Evolutionary conservation across 2,888 invertebrate species (phyloP), one percentile per base, ranked within the genome.

Genomic region (Microplitis deprimator): DNA sequence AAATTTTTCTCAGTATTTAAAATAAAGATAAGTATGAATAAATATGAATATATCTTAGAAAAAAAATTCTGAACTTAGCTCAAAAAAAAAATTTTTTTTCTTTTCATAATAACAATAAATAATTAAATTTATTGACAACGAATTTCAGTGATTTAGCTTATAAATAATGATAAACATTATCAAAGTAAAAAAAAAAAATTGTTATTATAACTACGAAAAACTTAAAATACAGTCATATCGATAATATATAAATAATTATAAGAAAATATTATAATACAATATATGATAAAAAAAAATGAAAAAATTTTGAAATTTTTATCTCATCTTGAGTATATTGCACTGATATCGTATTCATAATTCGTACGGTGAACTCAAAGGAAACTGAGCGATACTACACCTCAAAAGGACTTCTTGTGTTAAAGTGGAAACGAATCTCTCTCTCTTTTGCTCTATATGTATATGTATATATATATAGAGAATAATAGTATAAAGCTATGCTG

Each of bases 71-170:
- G 13, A 50, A 50, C 6, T 8, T 50, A 50, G 50, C 50, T 50
- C 50, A 50, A 50, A 13, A 50, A 17, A 64, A 72, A 13, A 62
- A 29, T n/a, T 62, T 39, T 72, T 60, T 60, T 61, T 71, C n/a
- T 8, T 17, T 29, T n/a, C 38, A 60, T 20, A 41, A 10, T 39
- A 16, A 61, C 38, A 13, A 73, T 64, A 7, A 38, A 68, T n/a
- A n/a, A 39, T 67, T 13, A 13, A 67, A 39, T 38, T 13, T 38
- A 67, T 65, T 60, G 39, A 76, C 76, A 76, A 76, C 76, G 76
- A 76, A 75, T 64, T 65, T 13, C 13, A 65, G 67, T 76, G 65
- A 76, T 76, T 65, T 65, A 70, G 50, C 13, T n/a, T 65, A 29
- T 20, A 20, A 20, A 13, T 13, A 41, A 70, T 72, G 60, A 67